phyloP scores from a whole-genome alignment of 2,113 vertebrate genomes.

The Nerophis ophidion region DNA sequence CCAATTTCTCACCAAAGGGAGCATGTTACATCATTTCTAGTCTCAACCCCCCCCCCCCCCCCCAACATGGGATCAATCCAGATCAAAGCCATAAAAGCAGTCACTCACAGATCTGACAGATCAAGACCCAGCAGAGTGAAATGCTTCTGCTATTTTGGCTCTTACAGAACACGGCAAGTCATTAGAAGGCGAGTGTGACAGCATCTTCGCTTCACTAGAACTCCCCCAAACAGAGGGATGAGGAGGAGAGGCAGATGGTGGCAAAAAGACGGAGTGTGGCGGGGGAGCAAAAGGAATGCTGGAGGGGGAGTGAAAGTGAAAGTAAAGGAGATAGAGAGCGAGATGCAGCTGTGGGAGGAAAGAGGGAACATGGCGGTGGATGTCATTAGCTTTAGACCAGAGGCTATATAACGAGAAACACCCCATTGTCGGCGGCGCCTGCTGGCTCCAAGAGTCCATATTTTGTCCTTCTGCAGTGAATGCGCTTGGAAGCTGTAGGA shows the following conservation, averaged over 20 bases:
- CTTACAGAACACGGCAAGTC: slow-evolving; percentile 49
- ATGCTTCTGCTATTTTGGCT: slow-evolving; percentile 61
- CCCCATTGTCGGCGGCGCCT: slow-evolving; percentile 59
- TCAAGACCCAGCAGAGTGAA: slow-evolving; percentile 51
- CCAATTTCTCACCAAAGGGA: slow-evolving; percentile 51
- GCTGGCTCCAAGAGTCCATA: slow-evolving; percentile 40
- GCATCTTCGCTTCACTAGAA: slow-evolving; percentile 19
- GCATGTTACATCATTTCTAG: slow-evolving; percentile 49
- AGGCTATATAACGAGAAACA: slow-evolving; percentile 59
- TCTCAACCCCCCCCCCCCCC: slow-evolving; percentile 10
- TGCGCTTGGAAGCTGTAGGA: slow-evolving; percentile 3
- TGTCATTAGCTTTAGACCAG: slow-evolving; percentile 54
- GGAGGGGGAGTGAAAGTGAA: slow-evolving; percentile 27
- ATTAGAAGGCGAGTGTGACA: slow-evolving; percentile 58
- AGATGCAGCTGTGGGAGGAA: slow-evolving; percentile 13
- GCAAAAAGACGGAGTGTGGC: slow-evolving; percentile 6
- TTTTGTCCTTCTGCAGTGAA: slow-evolving; percentile 32
- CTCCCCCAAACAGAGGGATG: slow-evolving; percentile 36
- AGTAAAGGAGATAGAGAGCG: slow-evolving; percentile 2
- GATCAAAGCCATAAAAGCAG: slow-evolving; percentile 30
- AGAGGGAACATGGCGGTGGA: slow-evolving; percentile 41
- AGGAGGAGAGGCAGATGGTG: slow-evolving; percentile 22
- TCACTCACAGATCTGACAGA: slow-evolving; percentile 39
- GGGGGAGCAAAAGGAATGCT: slow-evolving; percentile 15
- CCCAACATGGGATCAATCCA: slow-evolving; percentile 20